Evolutionary conservation across 2,888 invertebrate genomes (phyloP), one percentile per base, ranked within the genome.

Genomic region (Lasioglossum villosulum): DNA sequence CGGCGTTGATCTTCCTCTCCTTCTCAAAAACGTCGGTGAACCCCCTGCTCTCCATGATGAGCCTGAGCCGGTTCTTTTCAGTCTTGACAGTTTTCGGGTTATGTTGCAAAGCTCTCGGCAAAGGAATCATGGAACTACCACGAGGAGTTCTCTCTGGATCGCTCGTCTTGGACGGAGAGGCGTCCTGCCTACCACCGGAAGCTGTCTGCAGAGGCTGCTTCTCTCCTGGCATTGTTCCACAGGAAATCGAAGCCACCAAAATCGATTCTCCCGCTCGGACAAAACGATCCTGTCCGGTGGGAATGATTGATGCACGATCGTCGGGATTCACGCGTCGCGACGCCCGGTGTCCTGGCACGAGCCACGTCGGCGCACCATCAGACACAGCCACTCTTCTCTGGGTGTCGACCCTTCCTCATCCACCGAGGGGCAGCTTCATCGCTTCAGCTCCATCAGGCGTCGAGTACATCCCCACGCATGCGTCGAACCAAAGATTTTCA

Each of bases 401-500:
- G 71, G 66, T 75, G 45, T 81, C 85, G 82, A 77, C 84, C 79
- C 81, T 84, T 77, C 81, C 77, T 87, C 87, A 82, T 82, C 74
- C 80, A 78, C 71, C 78, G 73, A 77, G 86, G 72, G 81, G 84
- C 78, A 85, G 88, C 84, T 86, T 89, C 90, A 86, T 90, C 86
- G 80, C 83, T 52, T 52, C 52, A 52, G 86, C 84, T 89, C 82
- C 89, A 88, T 90, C 89, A 87, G 84, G 81, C 70, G 77, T 86
- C 82, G 84, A 86, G 84, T 82, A 77, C 81, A 66, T 73, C 70
- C 75, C 79, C 78, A 92, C 94, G 94, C 94, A 94, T 93, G 93
- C 94, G 93, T 91, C 87, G 90, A 91, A 90, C 83, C 93, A 93
- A 93, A 94, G 94, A 93, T 94, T 94, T 93, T 92, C 93, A 90